Evolutionary conservation across 2,113 vertebrate species (phyloP).

Genomic region (Motacilla alba): DNA sequence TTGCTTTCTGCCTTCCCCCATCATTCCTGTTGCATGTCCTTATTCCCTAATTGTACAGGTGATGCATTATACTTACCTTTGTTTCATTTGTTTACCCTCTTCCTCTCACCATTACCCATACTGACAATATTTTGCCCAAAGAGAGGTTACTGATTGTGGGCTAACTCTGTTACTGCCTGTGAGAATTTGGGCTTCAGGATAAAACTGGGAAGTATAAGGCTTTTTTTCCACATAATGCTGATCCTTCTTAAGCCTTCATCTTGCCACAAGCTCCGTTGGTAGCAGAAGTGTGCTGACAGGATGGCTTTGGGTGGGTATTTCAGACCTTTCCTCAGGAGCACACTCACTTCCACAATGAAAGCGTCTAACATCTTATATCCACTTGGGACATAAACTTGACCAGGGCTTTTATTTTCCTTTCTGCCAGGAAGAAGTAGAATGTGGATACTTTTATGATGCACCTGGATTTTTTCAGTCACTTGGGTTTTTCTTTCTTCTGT

Average conservation of each 20-base stretch:
- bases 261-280: not conserved
- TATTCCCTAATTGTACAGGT: not conserved
- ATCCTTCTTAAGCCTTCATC: not conserved
- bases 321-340: not conserved
- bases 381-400: not conserved
- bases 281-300: not conserved
- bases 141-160: not conserved
- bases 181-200: not conserved
- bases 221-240: not conserved
- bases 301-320: not conserved
- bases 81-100: not conserved
- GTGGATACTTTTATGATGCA: not conserved
- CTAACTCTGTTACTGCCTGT: not conserved
- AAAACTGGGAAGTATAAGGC: not conserved
- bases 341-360: not conserved
- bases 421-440: not conserved
- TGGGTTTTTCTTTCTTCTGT: not conserved
- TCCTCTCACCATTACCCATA: not conserved
- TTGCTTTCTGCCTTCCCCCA: not conserved
- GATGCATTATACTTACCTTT: not conserved
- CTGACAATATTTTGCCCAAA: accelerated
- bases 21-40: not conserved
- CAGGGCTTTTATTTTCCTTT: not conserved
- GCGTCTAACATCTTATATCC: not conserved
- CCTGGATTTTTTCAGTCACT: not conserved